These are phyloP conservation scores for Odontamblyopus lacepedii DNA, from an alignment of 2,797 vertebrate species.

Conservation along the genomic window DNA sequence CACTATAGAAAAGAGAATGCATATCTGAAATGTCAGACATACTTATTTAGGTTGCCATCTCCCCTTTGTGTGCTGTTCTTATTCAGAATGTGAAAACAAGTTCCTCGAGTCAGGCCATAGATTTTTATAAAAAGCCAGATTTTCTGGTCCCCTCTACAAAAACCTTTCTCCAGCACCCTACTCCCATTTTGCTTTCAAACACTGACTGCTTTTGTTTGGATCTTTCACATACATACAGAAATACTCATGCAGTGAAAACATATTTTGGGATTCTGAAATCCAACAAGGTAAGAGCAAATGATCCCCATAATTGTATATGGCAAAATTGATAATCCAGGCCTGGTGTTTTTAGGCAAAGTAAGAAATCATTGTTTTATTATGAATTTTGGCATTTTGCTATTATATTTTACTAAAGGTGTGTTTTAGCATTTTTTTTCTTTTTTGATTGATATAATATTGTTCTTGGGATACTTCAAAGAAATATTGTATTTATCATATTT, in stretches of 20 bases:
- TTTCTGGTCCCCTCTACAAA: constrained; percentile 22
- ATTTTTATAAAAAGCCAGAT: constrained; percentile 23
- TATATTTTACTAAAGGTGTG: too few species aligned
- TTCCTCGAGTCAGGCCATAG: constrained; percentile 30
- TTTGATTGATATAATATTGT: too few species aligned
- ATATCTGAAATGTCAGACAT: constrained; percentile 20
- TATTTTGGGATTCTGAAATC: constrained; percentile 10
- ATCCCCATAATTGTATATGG: not conserved
- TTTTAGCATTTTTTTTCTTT: too few species aligned
- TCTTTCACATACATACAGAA: not conserved
- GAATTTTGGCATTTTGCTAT: too few species aligned
- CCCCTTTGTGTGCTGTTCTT: not conserved
- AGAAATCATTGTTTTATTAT: too few species aligned
- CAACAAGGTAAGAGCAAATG: constrained; percentile 32
- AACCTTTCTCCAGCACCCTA: not conserved
- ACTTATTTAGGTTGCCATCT: not conserved
- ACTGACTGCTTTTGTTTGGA: not conserved
- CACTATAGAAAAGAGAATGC: not conserved
- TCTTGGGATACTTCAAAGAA: too few species aligned
- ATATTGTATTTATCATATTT: too few species aligned
- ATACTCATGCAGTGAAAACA: not conserved
- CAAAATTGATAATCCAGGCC: too few species aligned
- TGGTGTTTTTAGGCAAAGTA: too few species aligned
- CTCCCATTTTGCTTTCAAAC: constrained; percentile 1
- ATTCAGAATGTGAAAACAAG: constrained; percentile 35